Evolutionary conservation across 2,888 invertebrate genomes (phyloP).

Genomic region (Unio delphinus): DNA sequence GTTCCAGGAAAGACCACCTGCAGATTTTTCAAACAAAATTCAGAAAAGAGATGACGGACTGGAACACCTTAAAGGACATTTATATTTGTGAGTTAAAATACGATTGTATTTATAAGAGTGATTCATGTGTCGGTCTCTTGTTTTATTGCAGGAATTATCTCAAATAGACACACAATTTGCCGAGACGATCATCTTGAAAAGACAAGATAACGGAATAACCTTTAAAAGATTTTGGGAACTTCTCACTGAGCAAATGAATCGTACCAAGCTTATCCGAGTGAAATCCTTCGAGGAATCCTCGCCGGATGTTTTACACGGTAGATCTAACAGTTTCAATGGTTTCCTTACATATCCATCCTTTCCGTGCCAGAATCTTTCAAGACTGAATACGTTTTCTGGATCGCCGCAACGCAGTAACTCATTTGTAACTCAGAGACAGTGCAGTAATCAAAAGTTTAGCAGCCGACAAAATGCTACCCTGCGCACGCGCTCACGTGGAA

Average conservation of each 20-base stretch:
- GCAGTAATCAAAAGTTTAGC: background rate
- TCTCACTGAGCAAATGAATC: conserved; percentile 44
- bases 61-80: no score
- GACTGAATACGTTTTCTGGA: conserved; percentile 31
- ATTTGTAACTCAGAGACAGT: conserved; percentile 8
- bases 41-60: no score
- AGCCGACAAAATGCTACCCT: conserved; percentile 31
- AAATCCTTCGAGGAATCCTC: conserved; percentile 37
- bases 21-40: no score
- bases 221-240: conserved; percentile 23
- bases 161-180: conserved; percentile 25
- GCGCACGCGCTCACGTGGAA: conserved; percentile 30
- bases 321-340: conserved; percentile 34
- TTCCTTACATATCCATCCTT: conserved; percentile 3
- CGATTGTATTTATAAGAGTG: background rate
- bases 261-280: conserved; percentile 39
- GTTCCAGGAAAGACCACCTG: no score
- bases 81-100: no score
- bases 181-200: conserved; percentile 11
- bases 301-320: conserved; percentile 21
- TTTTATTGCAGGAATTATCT: conserved; percentile 18
- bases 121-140: background rate
- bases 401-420: conserved; percentile 13
- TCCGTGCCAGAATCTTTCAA: conserved; percentile 12
- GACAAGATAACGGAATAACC: conserved; percentile 5